phyloP scores from a whole-genome alignment of 2,797 vertebrate species.

The Darevskia mixta region DNA sequence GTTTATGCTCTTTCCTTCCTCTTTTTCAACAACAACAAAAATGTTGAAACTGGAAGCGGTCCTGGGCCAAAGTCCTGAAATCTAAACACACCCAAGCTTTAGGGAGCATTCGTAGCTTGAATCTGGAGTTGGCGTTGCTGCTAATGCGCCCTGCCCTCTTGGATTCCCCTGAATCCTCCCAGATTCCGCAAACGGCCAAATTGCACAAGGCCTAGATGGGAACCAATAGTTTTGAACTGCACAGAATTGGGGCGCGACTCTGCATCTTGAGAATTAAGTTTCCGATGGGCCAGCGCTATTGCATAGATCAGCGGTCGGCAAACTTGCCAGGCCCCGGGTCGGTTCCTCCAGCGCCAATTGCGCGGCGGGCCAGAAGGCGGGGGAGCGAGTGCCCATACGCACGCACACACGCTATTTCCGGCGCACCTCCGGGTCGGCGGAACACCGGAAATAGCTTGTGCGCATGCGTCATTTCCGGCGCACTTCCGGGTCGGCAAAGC shows the following conservation, averaged over 20 bases:
- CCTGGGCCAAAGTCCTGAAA: slow-evolving; percentile 22
- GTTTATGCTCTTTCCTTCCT: not conserved
- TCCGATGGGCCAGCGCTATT: not conserved
- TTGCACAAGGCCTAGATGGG: slow-evolving; percentile 38
- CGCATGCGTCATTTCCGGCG: too few relatives aligned
- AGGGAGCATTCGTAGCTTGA: slow-evolving; percentile 42
- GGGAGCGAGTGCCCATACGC: too few relatives aligned
- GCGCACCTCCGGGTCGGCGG: too few relatives aligned
- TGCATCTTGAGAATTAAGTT: slow-evolving; percentile 8
- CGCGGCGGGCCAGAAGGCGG: too few relatives aligned
- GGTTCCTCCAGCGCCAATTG: too few relatives aligned
- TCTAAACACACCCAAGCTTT: not conserved
- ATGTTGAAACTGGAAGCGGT: slow-evolving; percentile 38
- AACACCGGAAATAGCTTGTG: too few relatives aligned
- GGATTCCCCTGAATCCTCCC: not conserved
- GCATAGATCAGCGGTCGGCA: not conserved
- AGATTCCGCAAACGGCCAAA: slow-evolving; percentile 37
- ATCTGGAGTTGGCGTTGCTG: not conserved
- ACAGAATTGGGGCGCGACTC: not conserved
- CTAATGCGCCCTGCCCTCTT: not conserved
- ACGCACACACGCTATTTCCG: too few relatives aligned
- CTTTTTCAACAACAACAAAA: not conserved
- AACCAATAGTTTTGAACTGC: not conserved
- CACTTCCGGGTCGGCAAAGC: too few relatives aligned
- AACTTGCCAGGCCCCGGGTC: too few relatives aligned